A percentile compares a stretch with the other conserved stretches of the same genome.
Evolutionary conservation across 2,113 vertebrate species (phyloP).

Genomic region (Epinephelus moara): DNA sequence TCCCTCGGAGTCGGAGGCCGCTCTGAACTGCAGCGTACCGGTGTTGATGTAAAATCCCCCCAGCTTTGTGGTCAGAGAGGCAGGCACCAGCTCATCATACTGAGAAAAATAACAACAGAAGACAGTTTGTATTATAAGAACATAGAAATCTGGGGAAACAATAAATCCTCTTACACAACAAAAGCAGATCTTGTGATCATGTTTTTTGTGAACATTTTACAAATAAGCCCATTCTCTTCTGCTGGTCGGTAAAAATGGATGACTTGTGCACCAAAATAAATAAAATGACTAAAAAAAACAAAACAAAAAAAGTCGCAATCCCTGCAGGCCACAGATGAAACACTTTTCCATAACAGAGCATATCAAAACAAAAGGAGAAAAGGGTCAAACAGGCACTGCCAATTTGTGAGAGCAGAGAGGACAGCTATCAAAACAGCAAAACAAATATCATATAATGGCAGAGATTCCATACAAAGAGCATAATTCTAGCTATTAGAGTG

Average conservation of each 20-base stretch:
- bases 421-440: slow-evolving; percentile 55
- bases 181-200: background rate
- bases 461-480: slow-evolving; percentile 26
- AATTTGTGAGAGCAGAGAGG: slow-evolving; percentile 43
- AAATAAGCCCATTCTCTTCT: slow-evolving; percentile 3
- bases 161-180: slow-evolving; percentile 31
- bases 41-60: slow-evolving; percentile 99
- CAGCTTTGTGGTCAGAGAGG: slow-evolving; percentile 96
- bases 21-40: slow-evolving; percentile 95
- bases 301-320: slow-evolving; percentile 18
- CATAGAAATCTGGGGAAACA: slow-evolving; percentile 41
- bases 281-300: slow-evolving; percentile 20
- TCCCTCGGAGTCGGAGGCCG: slow-evolving; percentile 94
- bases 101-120: slow-evolving; percentile 61
- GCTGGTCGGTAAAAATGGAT: slow-evolving; percentile 37
- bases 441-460: slow-evolving; percentile 37
- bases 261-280: slow-evolving; percentile 23
- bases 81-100: slow-evolving; percentile 97
- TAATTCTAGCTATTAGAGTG: slow-evolving; percentile 35
- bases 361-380: slow-evolving; percentile 46
- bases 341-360: slow-evolving; percentile 30
- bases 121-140: slow-evolving; percentile 34
- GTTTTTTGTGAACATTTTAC: slow-evolving; percentile 32
- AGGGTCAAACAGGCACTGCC: slow-evolving; percentile 16
- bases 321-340: slow-evolving; percentile 41